Evolutionary conservation across 2,888 invertebrate genomes (phyloP).

Genomic region (Sphecodes monilicornis): DNA sequence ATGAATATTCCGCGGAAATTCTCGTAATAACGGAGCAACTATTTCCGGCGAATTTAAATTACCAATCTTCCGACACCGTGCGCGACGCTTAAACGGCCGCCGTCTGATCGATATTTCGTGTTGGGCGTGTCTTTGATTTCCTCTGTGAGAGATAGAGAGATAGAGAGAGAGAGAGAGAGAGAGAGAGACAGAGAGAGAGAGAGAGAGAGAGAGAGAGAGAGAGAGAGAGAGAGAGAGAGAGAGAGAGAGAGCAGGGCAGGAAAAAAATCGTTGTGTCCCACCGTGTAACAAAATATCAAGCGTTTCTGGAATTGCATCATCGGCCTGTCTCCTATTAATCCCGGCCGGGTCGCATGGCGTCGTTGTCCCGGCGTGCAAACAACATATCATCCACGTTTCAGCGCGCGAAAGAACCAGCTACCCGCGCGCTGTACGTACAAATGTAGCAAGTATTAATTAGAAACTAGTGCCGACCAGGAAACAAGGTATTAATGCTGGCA

Average conservation of each 20-base stretch:
- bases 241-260: background rate
- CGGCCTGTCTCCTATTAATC: conserved; percentile 60
- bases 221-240: too few species aligned
- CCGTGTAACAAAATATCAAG: conserved; percentile 47
- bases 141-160: background rate
- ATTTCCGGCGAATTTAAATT: conserved; percentile 4
- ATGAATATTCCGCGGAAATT: background rate
- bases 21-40: conserved; percentile 1
- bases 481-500: conserved; percentile 54
- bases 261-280: conserved; percentile 39
- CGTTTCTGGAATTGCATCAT: conserved; percentile 58
- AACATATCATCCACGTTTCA: conserved; percentile 60
- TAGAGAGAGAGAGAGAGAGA: background rate
- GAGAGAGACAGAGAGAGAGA: too few species aligned
- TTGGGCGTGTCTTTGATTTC: conserved; percentile 33
- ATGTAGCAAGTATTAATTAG: conserved; percentile 63
- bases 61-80: background rate
- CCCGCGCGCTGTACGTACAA: conserved; percentile 47
- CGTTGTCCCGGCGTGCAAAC: conserved; percentile 59
- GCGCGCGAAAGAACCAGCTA: conserved; percentile 52
- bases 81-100: conserved; percentile 5
- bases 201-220: too few species aligned
- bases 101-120: conserved; percentile 2
- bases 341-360: conserved; percentile 48
- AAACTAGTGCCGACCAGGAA: conserved; percentile 54